These are phyloP conservation scores for Cylloceria caligata DNA, from an alignment of 2,888 invertebrate genomes.

Conservation along the genomic window DNA sequence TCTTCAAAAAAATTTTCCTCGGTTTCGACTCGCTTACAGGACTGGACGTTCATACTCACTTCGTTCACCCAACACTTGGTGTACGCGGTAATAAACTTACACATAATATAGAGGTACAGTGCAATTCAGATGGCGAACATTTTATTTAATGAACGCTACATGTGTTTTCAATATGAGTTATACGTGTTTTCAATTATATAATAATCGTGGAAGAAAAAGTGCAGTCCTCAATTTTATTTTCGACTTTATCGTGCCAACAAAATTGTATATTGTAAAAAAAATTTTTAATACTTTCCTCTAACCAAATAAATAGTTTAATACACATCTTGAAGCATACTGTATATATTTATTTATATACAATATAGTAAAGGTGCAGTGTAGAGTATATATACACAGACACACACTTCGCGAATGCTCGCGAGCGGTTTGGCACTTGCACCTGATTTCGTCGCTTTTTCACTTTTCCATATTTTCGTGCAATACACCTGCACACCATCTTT, in stretches of 20 bases:
- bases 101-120: background rate
- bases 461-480: slow-evolving; percentile 6
- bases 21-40: slow-evolving; percentile 39
- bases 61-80: slow-evolving; percentile 31
- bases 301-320: background rate
- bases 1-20: slow-evolving; percentile 39
- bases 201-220: background rate
- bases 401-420: slow-evolving; percentile 2
- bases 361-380: background rate
- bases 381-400: background rate
- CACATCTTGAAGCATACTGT: background rate
- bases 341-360: background rate
- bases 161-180: background rate
- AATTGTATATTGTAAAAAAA: no score
- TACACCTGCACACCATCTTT: slow-evolving; percentile 5
- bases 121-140: background rate
- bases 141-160: background rate
- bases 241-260: background rate
- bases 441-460: slow-evolving; percentile 18
- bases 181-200: background rate
- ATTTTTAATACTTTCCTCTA: background rate
- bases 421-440: slow-evolving; percentile 32
- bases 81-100: background rate
- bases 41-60: slow-evolving; percentile 11
- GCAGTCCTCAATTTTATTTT: background rate